phyloP scores from a whole-genome alignment of 1,140 invertebrate species.

The Ceratitis capitata region DNA sequence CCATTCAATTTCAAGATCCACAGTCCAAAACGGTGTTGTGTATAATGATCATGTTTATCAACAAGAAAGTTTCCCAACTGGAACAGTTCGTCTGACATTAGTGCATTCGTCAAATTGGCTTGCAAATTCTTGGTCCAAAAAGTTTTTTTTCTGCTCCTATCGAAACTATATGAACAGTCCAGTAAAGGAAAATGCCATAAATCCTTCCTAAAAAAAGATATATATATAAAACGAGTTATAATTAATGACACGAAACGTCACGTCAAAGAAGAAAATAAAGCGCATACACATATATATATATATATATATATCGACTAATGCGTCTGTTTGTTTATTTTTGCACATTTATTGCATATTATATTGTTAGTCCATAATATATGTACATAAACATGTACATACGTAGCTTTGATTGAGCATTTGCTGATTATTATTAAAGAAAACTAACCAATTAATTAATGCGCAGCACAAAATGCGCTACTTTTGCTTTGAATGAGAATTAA shows the following conservation, averaged over 20 bases:
- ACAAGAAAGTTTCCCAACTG: too few species aligned
- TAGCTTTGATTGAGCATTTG: background rate
- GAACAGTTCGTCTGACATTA: too few species aligned
- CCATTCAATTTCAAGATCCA: too few species aligned
- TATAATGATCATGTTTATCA: too few species aligned
- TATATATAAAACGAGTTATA: background rate
- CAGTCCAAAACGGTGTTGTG: too few species aligned
- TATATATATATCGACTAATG: too few species aligned
- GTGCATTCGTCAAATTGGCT: too few species aligned
- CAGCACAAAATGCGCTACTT: background rate
- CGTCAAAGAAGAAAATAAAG: conserved; percentile 1
- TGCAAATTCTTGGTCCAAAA: conserved; percentile 5
- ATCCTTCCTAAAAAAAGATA: too few species aligned
- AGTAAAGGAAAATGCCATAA: too few species aligned
- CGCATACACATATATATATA: background rate
- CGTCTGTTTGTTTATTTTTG: background rate
- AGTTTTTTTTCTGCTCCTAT: background rate
- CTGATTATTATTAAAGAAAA: background rate
- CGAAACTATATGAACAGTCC: conserved; percentile 2
- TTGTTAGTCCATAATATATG: background rate
- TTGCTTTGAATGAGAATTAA: background rate
- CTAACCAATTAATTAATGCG: conserved; percentile 31
- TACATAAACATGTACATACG: background rate
- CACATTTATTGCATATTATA: background rate
- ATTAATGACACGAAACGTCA: background rate